Conservation (phyloP, 2,113 vertebrate species). For the Myxocyprinus asiaticus region DNA sequence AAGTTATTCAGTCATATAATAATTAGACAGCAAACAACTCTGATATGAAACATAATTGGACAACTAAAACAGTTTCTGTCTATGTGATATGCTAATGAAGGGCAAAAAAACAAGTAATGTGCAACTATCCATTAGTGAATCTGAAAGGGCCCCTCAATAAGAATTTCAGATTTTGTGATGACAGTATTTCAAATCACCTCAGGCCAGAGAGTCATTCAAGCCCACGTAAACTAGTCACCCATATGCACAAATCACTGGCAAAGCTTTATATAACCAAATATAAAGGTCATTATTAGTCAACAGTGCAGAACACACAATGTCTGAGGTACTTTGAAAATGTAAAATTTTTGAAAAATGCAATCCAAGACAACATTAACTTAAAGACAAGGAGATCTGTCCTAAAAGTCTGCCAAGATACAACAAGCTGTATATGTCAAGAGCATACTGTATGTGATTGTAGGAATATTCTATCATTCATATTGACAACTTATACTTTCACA, state of each 20-base stretch:
- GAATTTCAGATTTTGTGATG: conserved; percentile 17
- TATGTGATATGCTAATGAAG: conserved; percentile 21
- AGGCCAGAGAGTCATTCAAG: conserved; percentile 26
- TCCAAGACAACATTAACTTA: neutral
- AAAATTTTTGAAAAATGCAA: neutral
- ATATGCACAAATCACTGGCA: conserved; percentile 3
- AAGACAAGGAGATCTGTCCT: no score
- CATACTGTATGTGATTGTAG: no score
- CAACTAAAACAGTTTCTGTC: neutral
- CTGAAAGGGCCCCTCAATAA: neutral
- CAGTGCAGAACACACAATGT: neutral
- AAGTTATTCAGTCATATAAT: neutral
- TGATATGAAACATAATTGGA: neutral
- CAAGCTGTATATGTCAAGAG: no score
- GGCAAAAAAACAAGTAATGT: neutral
- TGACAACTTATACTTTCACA: neutral
- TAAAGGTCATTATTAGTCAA: neutral
- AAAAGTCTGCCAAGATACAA: no score
- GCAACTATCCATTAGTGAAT: conserved; percentile 9
- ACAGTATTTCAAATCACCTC: conserved; percentile 12
- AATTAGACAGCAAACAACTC: neutral
- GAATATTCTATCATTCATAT: no score
- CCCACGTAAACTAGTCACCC: conserved; percentile 16
- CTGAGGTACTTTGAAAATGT: neutral
- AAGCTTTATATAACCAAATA: conserved; percentile 14